Evolutionary conservation across 92 coral and sea anemone genomes (phyloP).

Genomic region (Palythoa grandis): DNA sequence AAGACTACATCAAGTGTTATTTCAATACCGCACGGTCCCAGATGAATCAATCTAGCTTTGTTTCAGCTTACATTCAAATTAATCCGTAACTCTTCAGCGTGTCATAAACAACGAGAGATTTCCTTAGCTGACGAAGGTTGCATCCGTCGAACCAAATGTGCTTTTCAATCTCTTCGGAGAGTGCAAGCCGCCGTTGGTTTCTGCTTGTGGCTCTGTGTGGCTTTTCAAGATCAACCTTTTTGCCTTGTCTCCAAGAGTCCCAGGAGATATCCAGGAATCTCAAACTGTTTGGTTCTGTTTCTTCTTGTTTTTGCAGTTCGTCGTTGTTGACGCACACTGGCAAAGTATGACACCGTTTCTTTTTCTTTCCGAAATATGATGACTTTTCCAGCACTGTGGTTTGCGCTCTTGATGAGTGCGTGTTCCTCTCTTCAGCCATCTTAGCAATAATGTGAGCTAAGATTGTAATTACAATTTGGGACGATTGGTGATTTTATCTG

Average conservation of each 20-base stretch:
- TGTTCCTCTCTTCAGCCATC: neutral
- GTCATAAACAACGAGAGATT: neutral
- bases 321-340: neutral
- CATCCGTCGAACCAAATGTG: neutral
- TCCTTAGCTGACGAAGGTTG: constrained; percentile 9
- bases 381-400: neutral
- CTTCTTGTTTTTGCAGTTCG: neutral
- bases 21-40: neutral
- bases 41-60: neutral
- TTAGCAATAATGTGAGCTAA: neutral
- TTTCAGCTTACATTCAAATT: neutral
- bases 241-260: constrained; percentile 7
- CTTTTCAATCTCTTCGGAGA: constrained; percentile 1
- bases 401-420: neutral
- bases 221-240: neutral
- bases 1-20: too few species aligned
- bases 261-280: neutral
- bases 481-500: neutral
- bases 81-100: neutral
- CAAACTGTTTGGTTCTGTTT: neutral
- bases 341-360: neutral
- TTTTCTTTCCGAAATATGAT: neutral
- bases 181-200: neutral
- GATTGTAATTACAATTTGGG: neutral
- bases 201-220: neutral